Base-by-base conservation (phyloP, 2,797 vertebrate genomes). In the Acrocephalus scirpaceus region DNA sequence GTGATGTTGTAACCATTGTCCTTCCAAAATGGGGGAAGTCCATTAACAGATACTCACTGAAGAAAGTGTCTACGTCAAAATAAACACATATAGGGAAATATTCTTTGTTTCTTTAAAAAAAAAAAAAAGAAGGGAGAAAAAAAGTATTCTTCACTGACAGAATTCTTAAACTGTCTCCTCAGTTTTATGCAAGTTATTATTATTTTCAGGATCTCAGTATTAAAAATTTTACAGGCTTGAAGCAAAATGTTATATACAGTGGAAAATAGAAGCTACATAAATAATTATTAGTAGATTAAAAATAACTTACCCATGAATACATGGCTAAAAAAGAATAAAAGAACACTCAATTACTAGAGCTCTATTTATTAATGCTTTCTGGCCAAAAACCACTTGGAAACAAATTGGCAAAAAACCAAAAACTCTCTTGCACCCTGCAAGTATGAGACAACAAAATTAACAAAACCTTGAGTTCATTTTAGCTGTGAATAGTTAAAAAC, bases 251-350 rank as follows among this genome's bases (percentile, higher is more conserved):
- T 92, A 91, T 71, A 93, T 84, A 67, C 50, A 77, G 84, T 91
- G n/a, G 53, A 93, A 92, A 97, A 96, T 34, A 94, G 61, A 92
- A 97, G 22, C 26, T 92, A 56, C n/a, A 83, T 80, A 95, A 97
- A 94, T 95, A 96, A 95, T 93, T 87, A 91, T 73, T 92, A 67
- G 36, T 77, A 92, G 42, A 88, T 86, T 97, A 96, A 98, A 98
- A 97, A 97, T 92, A 97, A 69, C 26, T 81, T 94, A 88, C 50
- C 66, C 48, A 87, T 88, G 42, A 95, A 97, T 94, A 87, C 38
- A 72, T 32, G n/a, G 20, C 70, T 40, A 5, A n/a, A 65, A 87
- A 93, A 42, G 53, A 95, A 16, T 30, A 30, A 44, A 53, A 30
- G 26, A 77, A 67, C 32, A 69, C 8, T 8, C 56, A 93, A 90